These are phyloP conservation scores for Holothuria leucospilota DNA, from an alignment of 53 echinoderm and acorn worm genomes.

Conservation along the genomic window DNA sequence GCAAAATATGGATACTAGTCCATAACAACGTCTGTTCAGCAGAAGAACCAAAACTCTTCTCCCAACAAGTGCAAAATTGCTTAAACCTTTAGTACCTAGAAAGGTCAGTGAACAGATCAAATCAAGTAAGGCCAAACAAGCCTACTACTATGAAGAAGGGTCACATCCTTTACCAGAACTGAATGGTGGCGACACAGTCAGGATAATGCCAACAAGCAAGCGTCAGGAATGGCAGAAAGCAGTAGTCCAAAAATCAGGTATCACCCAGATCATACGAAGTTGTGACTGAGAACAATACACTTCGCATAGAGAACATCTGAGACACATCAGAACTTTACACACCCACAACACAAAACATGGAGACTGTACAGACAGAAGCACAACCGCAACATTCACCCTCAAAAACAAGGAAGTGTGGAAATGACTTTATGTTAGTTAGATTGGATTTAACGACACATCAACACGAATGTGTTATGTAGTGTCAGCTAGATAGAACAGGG, in stretches of 20 bases:
- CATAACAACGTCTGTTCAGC: constrained; percentile 51
- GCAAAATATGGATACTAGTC: constrained; percentile 48
- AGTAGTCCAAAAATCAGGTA: neutral
- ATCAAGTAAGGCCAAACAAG: constrained; percentile 15
- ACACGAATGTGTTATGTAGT: no score
- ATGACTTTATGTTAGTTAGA: no score
- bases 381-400: no score
- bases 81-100: neutral
- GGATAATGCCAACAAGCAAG: constrained; percentile 11
- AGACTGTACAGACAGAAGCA: neutral
- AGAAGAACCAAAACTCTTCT: constrained; percentile 41
- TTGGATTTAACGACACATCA: no score
- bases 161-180: neutral
- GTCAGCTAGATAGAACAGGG: no score
- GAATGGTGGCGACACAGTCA: neutral
- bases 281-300: neutral
- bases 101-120: neutral
- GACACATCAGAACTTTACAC: neutral
- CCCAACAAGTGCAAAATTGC: constrained; percentile 15
- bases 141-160: no score
- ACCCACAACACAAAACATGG: neutral
- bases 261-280: constrained; percentile 27
- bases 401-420: no score
- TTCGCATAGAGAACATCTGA: constrained; percentile 7
- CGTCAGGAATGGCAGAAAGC: neutral